Evolutionary conservation across 2,113 vertebrate species (phyloP).

Genomic region (Bubo scandiacus): DNA sequence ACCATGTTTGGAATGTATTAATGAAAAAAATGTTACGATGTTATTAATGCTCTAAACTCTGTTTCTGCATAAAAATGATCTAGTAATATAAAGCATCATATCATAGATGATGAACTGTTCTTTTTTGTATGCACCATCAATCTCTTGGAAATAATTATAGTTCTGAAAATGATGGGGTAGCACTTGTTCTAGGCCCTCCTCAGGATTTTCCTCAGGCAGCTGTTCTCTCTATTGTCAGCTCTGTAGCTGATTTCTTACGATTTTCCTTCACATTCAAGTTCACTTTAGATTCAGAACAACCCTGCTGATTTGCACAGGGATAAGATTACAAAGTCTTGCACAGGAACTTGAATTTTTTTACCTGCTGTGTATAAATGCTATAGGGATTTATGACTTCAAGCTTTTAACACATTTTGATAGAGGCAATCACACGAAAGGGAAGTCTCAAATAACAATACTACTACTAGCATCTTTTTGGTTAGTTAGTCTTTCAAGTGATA

Average conservation of each 20-base stretch:
- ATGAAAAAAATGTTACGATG: not conserved
- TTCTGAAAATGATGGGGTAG: not conserved
- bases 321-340: not conserved
- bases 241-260: not conserved
- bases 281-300: not conserved
- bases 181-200: not conserved
- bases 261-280: not conserved
- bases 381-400: not conserved
- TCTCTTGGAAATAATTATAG: not conserved
- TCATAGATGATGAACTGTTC: not conserved
- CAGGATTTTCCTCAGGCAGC: not conserved
- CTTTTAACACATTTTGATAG: not conserved
- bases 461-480: not conserved
- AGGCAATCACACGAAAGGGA: not conserved
- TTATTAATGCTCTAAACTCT: not conserved
- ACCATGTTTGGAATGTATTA: rapidly evolving
- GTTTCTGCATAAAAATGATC: not conserved
- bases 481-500: not conserved
- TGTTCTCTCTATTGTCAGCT: not conserved
- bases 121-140: not conserved
- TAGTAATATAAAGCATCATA: not conserved
- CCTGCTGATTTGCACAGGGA: not conserved
- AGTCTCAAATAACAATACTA: not conserved
- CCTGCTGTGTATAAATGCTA: not conserved
- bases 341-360: not conserved